Evolutionary conservation across 2,113 vertebrate species (phyloP).

Genomic region (Hypanus sabinus): DNA sequence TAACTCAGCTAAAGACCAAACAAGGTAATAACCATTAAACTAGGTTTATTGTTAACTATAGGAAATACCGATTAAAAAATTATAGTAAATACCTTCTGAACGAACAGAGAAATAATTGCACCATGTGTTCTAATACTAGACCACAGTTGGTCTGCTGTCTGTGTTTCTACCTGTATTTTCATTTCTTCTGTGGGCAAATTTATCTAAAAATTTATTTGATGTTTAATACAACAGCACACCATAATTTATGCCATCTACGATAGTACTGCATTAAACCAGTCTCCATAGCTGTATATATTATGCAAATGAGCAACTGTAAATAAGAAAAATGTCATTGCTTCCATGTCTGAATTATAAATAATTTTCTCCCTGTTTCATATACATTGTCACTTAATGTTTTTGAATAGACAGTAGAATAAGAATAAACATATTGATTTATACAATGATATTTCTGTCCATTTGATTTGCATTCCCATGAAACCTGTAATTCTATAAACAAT

Average conservation of each 20-base stretch:
- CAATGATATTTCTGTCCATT: background rate
- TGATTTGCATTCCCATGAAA: background rate
- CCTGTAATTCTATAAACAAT: background rate
- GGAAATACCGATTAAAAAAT: background rate
- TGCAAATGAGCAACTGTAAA: constrained; percentile 27
- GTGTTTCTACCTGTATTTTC: background rate
- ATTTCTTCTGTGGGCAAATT: background rate
- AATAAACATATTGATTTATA: constrained; percentile 1
- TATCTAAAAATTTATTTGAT: background rate
- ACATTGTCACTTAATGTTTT: background rate
- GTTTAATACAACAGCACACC: background rate
- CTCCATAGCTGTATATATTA: constrained; percentile 7
- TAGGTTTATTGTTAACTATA: background rate
- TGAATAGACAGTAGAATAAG: background rate
- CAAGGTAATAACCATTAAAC: background rate
- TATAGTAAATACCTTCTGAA: background rate
- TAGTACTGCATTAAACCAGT: background rate
- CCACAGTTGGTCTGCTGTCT: background rate
- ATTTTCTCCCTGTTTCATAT: background rate
- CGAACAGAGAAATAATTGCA: background rate
- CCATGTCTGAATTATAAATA: background rate
- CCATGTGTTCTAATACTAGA: background rate
- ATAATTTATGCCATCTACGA: background rate
- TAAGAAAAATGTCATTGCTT: constrained; percentile 27
- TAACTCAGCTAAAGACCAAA: background rate